These are phyloP conservation scores for Syngnathus rostellatus DNA, from an alignment of 2,797 vertebrate species.

Conservation along the genomic window DNA sequence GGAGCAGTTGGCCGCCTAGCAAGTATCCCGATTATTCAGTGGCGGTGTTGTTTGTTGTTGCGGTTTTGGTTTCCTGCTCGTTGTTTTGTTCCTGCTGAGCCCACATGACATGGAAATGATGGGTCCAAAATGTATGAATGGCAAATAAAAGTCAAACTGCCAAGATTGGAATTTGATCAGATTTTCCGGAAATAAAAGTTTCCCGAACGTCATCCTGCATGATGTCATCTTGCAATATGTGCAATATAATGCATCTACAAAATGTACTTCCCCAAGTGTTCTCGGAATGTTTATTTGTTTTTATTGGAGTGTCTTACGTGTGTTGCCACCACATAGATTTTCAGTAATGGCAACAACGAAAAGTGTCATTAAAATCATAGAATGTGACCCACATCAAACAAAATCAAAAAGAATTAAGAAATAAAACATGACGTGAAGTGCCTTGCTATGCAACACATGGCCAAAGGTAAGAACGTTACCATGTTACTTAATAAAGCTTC, in stretches of 20 bases:
- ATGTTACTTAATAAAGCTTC: constrained; percentile 2
- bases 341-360: no score
- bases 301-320: not conserved
- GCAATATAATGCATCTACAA: not conserved
- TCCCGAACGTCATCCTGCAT: not conserved
- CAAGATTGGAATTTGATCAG: not conserved
- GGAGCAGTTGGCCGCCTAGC: constrained; percentile 25
- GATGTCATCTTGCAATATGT: not conserved
- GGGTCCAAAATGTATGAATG: constrained; percentile 8
- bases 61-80: constrained; percentile 19
- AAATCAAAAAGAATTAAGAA: not conserved
- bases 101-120: constrained; percentile 12
- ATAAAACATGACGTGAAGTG: no score
- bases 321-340: not conserved
- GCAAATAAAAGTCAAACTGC: not conserved
- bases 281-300: no score
- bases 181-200: not conserved
- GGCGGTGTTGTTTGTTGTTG: constrained; percentile 46
- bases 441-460: not conserved
- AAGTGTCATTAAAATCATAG: not conserved
- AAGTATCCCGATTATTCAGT: constrained; percentile 43
- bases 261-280: no score
- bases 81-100: constrained; percentile 36
- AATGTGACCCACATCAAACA: no score
- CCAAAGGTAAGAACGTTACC: no score